phyloP scores from a whole-genome alignment of 2,797 vertebrate genomes.

The Rhinichthys osculus region DNA sequence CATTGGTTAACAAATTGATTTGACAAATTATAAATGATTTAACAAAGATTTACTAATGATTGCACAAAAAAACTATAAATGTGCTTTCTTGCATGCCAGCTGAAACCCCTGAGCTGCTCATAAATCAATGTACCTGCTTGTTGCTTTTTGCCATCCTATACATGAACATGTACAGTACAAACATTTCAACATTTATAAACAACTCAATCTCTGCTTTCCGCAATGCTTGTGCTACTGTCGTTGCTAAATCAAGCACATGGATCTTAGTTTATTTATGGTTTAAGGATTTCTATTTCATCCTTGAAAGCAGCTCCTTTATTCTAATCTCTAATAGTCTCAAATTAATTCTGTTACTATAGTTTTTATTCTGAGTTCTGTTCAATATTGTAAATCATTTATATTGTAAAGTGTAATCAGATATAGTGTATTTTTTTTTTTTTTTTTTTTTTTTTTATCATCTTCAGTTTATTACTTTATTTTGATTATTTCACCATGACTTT shows the following conservation, averaged over 20 bases:
- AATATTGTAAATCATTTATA: not conserved
- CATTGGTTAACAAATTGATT: not conserved
- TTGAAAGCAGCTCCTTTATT: not conserved
- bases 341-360: not conserved
- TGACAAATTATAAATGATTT: constrained; percentile 1
- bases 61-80: not conserved
- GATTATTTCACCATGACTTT: not conserved
- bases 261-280: not conserved
- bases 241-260: not conserved
- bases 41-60: not conserved
- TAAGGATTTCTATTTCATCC: not conserved
- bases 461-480: not conserved
- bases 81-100: not conserved
- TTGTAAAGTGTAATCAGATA: not conserved
- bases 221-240: not conserved
- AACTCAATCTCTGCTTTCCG: constrained; percentile 3
- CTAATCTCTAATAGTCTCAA: not conserved
- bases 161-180: constrained; percentile 1
- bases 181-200: constrained; percentile 5
- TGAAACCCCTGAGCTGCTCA: not conserved
- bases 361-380: not conserved
- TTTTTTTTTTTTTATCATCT: rapidly evolving
- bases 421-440: not conserved
- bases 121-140: constrained; percentile 3
- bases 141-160: constrained; percentile 3